A percentile compares a stretch with the other conserved stretches of the same genome.
Conservation (phyloP, 2,113 vertebrate genomes). For the Castor canadensis region DNA sequence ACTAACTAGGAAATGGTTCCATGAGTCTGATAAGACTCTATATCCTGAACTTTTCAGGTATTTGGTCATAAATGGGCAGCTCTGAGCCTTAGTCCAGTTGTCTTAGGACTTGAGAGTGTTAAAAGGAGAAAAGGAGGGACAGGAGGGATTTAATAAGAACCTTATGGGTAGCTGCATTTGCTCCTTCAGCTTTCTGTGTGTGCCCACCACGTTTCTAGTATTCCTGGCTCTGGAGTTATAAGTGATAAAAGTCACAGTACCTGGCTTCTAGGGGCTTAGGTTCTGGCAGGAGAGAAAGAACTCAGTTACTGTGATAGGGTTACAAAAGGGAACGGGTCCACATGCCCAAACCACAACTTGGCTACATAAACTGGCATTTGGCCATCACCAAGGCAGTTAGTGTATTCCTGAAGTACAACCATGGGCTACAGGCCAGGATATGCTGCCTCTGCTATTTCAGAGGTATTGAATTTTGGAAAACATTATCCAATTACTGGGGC, state of each 20-base stretch:
- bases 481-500: not conserved
- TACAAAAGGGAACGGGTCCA: not conserved
- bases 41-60: not conserved
- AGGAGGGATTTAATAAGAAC: not conserved
- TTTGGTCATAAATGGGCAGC: not conserved
- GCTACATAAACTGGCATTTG: not conserved
- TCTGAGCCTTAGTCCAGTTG: not conserved
- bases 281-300: not conserved
- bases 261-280: not conserved
- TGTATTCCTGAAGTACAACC: not conserved
- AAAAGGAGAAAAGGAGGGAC: not conserved
- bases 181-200: not conserved
- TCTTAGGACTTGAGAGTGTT: not conserved
- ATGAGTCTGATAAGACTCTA: not conserved
- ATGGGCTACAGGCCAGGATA: conserved; percentile 4
- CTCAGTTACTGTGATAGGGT: not conserved
- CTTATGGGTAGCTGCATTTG: not conserved
- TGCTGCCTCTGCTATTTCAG: not conserved
- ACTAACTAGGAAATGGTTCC: not conserved
- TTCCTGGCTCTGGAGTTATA: not conserved
- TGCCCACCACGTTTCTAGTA: not conserved
- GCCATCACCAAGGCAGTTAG: not conserved
- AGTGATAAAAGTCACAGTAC: not conserved
- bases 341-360: conserved; percentile 47
- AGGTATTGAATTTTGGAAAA: not conserved